phyloP scores from a whole-genome alignment of 2,888 invertebrate species.

The Neria commutata region DNA sequence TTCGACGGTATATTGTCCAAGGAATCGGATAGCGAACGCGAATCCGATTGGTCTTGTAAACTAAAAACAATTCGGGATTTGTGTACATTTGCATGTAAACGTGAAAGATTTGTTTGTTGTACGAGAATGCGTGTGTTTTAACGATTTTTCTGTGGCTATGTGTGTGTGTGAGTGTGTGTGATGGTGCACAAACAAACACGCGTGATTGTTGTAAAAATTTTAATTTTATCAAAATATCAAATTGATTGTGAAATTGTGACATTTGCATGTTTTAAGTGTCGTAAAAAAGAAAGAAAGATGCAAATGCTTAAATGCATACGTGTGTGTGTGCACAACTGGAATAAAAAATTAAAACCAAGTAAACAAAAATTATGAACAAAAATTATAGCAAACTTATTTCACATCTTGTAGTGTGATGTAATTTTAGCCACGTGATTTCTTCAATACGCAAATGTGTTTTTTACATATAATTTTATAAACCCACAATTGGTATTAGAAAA shows the following conservation, averaged over 20 bases:
- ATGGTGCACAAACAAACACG: too few species aligned
- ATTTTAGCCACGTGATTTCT: too few species aligned
- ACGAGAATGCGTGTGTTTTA: neutral
- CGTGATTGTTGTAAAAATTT: neutral
- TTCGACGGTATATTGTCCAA: constrained; percentile 66
- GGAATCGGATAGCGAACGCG: constrained; percentile 65
- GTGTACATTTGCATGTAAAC: constrained; percentile 23
- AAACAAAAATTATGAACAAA: neutral
- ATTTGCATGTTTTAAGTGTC: neutral
- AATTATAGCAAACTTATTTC: constrained; percentile 12
- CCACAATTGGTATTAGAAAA: neutral
- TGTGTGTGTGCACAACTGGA: neutral
- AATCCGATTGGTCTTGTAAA: constrained; percentile 64
- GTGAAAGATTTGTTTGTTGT: constrained; percentile 23
- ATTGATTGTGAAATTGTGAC: neutral
- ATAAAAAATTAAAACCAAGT: neutral
- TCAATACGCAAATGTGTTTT: neutral
- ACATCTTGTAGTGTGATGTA: constrained; percentile 6
- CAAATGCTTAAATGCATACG: neutral
- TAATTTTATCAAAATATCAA: neutral
- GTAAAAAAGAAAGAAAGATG: too few species aligned
- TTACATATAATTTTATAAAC: neutral
- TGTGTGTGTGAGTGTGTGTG: constrained; percentile 9
- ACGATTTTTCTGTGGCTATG: constrained; percentile 16
- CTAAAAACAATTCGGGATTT: constrained; percentile 43